Conservation (phyloP, 2,797 vertebrate genomes). For the Xiphorhynchus erythropygius region DNA sequence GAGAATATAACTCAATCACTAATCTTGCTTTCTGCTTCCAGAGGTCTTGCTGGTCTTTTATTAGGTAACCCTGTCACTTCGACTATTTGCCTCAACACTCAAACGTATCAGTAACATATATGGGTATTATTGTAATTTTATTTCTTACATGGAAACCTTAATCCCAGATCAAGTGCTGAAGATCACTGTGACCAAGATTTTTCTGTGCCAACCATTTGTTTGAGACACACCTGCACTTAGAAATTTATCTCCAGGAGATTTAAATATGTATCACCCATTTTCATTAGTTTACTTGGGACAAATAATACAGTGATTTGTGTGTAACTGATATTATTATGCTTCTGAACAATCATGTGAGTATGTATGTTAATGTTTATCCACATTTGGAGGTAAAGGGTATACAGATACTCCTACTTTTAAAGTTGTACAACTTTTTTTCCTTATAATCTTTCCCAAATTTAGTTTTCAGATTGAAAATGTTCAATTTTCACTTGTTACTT, state of each 20-base stretch:
- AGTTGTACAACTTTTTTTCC: not conserved
- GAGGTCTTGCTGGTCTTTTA: not conserved
- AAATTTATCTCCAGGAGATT: not conserved
- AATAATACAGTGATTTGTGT: not conserved
- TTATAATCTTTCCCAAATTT: not conserved
- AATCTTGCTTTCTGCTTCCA: not conserved
- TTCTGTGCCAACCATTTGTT: not conserved
- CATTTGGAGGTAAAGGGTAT: not conserved
- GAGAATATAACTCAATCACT: not conserved
- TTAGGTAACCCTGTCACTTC: not conserved
- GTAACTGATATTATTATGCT: conserved; percentile 21
- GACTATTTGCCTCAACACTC: not conserved
- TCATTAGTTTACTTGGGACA: conserved; percentile 33
- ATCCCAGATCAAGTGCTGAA: not conserved
- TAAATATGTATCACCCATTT: not conserved
- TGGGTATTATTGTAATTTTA: not conserved
- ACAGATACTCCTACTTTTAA: not conserved
- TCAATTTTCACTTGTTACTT: not conserved
- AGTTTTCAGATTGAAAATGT: not conserved
- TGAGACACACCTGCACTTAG: conserved; percentile 32
- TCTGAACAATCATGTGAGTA: not conserved
- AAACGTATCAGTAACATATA: not conserved
- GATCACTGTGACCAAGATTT: not conserved
- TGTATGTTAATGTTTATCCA: not conserved
- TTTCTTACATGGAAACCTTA: conserved; percentile 11